A percentile compares a stretch with the other conserved stretches of the same genome.
These are phyloP conservation scores for Sebastiscus tertius DNA, from an alignment of 2,797 vertebrate genomes.

Conservation along the genomic window DNA sequence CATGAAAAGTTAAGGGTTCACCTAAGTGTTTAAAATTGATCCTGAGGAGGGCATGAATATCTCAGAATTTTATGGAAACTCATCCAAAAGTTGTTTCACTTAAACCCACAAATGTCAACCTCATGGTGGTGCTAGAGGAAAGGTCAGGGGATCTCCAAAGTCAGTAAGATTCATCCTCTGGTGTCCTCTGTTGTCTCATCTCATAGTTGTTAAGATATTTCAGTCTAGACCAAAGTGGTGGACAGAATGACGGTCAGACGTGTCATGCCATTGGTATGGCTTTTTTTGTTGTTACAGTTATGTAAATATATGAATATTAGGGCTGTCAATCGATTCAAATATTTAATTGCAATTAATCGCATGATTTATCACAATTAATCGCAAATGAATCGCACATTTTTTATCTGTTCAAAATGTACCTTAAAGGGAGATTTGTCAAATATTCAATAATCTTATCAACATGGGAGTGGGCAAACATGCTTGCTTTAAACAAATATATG, in stretches of 20 bases:
- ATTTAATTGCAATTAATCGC: too few relatives aligned
- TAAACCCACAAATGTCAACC: not conserved
- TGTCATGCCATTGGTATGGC: too few relatives aligned
- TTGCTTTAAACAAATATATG: too few relatives aligned
- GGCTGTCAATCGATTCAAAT: too few relatives aligned
- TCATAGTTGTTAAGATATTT: not conserved
- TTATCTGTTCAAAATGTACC: too few relatives aligned
- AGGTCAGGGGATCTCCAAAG: not conserved
- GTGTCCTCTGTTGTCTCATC: not conserved
- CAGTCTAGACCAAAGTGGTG: not conserved
- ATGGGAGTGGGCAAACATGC: too few relatives aligned
- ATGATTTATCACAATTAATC: too few relatives aligned
- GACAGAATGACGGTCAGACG: not conserved
- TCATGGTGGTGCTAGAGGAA: not conserved
- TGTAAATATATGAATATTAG: too few relatives aligned
- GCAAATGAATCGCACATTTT: too few relatives aligned
- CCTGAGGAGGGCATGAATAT: not conserved
- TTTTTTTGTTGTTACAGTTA: too few relatives aligned
- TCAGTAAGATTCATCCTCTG: not conserved
- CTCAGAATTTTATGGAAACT: not conserved
- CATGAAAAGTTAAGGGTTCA: not conserved
- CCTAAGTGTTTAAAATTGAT: not conserved
- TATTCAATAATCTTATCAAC: too few relatives aligned
- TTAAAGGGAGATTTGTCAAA: too few relatives aligned
- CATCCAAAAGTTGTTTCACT: not conserved